phyloP scores from a whole-genome alignment of 2,797 vertebrate species.

The Eupleurogrammus muticus region DNA sequence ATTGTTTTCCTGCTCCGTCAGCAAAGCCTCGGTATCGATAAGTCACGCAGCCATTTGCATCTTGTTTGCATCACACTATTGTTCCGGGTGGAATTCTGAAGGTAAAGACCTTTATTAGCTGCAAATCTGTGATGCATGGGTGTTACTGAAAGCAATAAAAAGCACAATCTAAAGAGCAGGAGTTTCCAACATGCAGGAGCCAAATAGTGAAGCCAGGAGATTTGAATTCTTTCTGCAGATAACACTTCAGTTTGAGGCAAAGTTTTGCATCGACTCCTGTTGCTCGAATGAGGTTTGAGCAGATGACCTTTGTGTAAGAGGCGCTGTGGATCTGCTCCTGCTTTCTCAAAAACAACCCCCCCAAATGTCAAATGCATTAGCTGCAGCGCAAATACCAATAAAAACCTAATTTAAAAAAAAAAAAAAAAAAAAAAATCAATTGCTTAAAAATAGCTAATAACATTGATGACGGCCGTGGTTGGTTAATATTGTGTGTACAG shows the following conservation, averaged over 20 bases:
- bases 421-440: background rate
- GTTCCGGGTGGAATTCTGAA: background rate
- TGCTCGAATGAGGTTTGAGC: background rate
- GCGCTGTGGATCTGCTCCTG: background rate
- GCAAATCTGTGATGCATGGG: slow-evolving; percentile 1
- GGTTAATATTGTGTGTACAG: background rate
- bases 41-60: slow-evolving; percentile 13
- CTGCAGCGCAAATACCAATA: background rate
- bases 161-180: background rate
- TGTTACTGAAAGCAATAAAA: slow-evolving; percentile 13
- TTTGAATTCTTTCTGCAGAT: background rate
- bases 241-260: background rate
- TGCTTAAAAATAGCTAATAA: background rate
- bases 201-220: background rate
- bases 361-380: background rate
- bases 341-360: background rate
- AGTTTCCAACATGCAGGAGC: background rate
- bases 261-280: background rate
- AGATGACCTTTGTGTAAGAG: background rate
- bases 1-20: background rate
- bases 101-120: slow-evolving; percentile 32
- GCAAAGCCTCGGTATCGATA: background rate
- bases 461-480: background rate
- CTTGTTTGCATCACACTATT: slow-evolving; percentile 20
- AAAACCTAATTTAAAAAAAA: background rate